Base-by-base conservation (phyloP, 1,140 invertebrate genomes). In the Drosophila nasuta region DNA sequence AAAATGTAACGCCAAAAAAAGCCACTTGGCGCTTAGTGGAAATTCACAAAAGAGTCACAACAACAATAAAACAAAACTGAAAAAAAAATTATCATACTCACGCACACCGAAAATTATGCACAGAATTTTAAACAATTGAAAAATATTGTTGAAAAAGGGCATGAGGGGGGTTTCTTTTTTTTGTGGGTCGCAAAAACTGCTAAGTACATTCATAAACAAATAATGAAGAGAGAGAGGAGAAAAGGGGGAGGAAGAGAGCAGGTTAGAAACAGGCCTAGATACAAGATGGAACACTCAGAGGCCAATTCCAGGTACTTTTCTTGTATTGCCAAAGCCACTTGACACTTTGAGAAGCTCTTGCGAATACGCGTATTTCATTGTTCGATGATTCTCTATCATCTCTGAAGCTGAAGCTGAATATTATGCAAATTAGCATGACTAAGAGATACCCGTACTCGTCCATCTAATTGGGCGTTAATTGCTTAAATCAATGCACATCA, bases 201-300 rank as follows among this genome's bases (percentile, higher is more conserved):
- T 88, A 83, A 87, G 83, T 82, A 87, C 77, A 68, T 87, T 82
- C 66, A 88, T 88, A 87, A 87, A 88, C 82, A 87, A 88, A 87
- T 80, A 88, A 73, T 66, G 68, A 66, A 66, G 76, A 87, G 65
- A 65, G 76, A 46, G 54, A 28, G 68, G 77, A 56, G 54, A 15
- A 68, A n/a, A 51, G 46, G 30, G 63, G 51, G 10, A 66, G 38
- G 46, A 7, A 49, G 45, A 17, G 45, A 15, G 13, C n/a, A 13
- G 11, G 45, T 57, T 45, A 60, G 35, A 20, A 58, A 2, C 33
- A 43, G 52, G 13, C 8, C 35, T 51, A 63, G 33, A 51, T 11
- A 13, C 11, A 25, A n/a, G n/a, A 33, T 4, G 20, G 28, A 25
- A 30, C 46, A 49, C 46, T 30, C n/a, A 30, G 30, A 2, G 49